Evolutionary conservation across 1,140 invertebrate genomes (phyloP).

Genomic region (Pomacea maculata): DNA sequence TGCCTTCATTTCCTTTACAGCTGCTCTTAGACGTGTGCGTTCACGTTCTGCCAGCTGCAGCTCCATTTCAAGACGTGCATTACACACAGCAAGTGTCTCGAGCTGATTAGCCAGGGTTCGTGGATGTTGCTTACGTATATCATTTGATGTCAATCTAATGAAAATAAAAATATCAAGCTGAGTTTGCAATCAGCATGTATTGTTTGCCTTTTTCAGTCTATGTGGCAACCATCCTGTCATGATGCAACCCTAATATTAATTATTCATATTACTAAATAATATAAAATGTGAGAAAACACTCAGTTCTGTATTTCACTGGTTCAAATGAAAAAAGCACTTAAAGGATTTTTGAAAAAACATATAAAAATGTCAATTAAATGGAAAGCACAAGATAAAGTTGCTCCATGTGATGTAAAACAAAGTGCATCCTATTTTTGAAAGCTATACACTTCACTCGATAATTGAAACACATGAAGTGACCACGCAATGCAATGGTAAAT

Average conservation of each 20-base stretch:
- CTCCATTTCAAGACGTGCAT: constrained; percentile 32
- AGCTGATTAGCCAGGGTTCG: constrained; percentile 46
- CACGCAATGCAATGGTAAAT: no score
- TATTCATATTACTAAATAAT: background rate
- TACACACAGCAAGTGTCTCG: constrained; percentile 32
- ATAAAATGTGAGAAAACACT: background rate
- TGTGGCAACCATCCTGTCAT: no score
- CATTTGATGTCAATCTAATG: constrained; percentile 48
- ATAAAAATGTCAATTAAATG: no score
- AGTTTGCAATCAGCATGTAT: background rate
- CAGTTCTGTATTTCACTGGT: background rate
- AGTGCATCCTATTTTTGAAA: no score
- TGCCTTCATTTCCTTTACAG: constrained; percentile 32
- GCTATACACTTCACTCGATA: no score
- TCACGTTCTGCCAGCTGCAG: constrained; percentile 22
- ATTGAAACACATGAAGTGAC: no score
- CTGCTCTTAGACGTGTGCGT: constrained; percentile 20
- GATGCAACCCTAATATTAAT: background rate
- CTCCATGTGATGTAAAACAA: no score
- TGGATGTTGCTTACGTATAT: constrained; percentile 48
- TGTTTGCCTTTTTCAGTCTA: background rate
- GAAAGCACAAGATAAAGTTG: no score
- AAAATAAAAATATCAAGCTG: background rate
- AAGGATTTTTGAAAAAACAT: no score
- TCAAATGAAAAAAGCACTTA: no score